A percentile compares a stretch with the other conserved stretches of the same genome.
These are phyloP conservation scores for Drosophila equinoxialis DNA, from an alignment of 1,140 invertebrate species.

Conservation along the genomic window DNA sequence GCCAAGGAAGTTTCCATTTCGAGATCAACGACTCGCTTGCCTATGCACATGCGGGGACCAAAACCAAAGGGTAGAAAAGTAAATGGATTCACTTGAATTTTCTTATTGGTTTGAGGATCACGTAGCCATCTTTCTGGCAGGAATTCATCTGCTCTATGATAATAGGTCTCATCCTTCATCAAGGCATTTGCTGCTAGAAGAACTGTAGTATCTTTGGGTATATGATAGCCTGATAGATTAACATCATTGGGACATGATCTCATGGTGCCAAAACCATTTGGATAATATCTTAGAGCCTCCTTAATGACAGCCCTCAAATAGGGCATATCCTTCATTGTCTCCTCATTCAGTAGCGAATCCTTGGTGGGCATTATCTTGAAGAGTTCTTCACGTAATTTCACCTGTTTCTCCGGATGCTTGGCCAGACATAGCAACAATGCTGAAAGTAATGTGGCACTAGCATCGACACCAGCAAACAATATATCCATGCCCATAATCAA, in stretches of 20 bases:
- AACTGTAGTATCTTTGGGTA: slow-evolving; percentile 88
- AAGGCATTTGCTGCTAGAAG: slow-evolving; percentile 38
- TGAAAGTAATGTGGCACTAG: slow-evolving; percentile 35
- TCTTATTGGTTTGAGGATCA: slow-evolving; percentile 66
- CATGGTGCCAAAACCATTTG: slow-evolving; percentile 93
- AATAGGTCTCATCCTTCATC: slow-evolving; percentile 83
- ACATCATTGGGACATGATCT: slow-evolving; percentile 89
- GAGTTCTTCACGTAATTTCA: slow-evolving; percentile 84
- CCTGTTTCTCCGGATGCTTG: slow-evolving; percentile 84
- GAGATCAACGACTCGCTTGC: slow-evolving; percentile 88
- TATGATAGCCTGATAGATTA: slow-evolving; percentile 89
- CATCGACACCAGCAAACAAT: slow-evolving; percentile 90
- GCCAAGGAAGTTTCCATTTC: slow-evolving; percentile 87
- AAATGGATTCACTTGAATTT: slow-evolving; percentile 48
- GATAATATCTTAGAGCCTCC: slow-evolving; percentile 90
- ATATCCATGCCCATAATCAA: slow-evolving; percentile 88
- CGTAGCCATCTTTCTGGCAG: slow-evolving; percentile 90
- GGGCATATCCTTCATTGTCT: slow-evolving; percentile 79
- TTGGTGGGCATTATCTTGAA: slow-evolving; percentile 67
- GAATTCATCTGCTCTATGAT: slow-evolving; percentile 87
- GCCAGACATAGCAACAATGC: slow-evolving; percentile 71
- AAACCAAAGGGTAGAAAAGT: slow-evolving; percentile 85
- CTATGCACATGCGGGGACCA: slow-evolving; percentile 85
- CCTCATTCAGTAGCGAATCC: slow-evolving; percentile 75
- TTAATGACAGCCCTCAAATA: slow-evolving; percentile 85